phyloP scores from a whole-genome alignment of 2,888 invertebrate genomes.

The Nebria salina region DNA sequence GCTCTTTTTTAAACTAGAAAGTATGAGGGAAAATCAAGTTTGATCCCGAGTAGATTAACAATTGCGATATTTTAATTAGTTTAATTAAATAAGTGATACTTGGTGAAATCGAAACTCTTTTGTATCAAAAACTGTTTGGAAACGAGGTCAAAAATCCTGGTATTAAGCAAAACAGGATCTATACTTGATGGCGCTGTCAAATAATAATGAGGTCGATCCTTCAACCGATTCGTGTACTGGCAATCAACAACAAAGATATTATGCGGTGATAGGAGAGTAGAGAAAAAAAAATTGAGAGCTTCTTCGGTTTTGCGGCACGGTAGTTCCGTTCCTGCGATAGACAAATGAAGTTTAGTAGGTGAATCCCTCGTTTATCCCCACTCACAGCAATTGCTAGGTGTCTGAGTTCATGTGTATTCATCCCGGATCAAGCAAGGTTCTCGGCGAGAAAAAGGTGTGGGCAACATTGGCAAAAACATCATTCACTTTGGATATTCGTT shows the following conservation, averaged over 20 bases:
- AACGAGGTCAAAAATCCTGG: neutral
- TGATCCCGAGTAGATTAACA: too few relatives aligned
- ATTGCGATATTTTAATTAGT: neutral
- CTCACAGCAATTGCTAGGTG: neutral
- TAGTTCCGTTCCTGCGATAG: neutral
- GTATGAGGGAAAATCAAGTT: too few relatives aligned
- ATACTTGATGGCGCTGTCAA: neutral
- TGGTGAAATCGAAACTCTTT: neutral
- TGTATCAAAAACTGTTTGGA: neutral
- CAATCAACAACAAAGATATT: neutral
- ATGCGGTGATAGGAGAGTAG: neutral
- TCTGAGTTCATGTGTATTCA: neutral
- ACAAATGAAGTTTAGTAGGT: neutral
- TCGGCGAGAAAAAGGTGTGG: neutral
- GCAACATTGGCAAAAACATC: neutral
- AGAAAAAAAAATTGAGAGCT: neutral
- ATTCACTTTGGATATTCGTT: neutral
- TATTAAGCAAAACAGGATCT: neutral
- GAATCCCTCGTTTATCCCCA: neutral
- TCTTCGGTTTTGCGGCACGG: neutral
- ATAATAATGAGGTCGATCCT: neutral
- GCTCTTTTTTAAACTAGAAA: too few relatives aligned
- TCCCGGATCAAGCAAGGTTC: neutral
- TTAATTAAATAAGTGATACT: neutral
- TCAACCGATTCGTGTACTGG: neutral